These are phyloP conservation scores for Cephus cinctus DNA, from an alignment of 1,140 invertebrate genomes.

Conservation along the genomic window DNA sequence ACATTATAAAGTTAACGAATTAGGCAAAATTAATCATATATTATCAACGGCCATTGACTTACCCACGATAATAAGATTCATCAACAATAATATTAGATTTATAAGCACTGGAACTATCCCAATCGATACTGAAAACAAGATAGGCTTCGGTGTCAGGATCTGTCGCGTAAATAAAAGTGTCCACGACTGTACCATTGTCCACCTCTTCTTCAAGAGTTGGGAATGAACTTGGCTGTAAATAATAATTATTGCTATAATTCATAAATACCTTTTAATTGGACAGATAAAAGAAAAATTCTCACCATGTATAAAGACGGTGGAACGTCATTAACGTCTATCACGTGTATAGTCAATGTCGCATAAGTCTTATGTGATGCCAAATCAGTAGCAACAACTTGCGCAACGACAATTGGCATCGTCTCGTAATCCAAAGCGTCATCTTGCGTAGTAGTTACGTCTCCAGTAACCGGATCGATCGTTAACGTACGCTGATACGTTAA, in stretches of 20 bases:
- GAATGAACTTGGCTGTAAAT: conserved; percentile 42
- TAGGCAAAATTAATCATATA: too few relatives aligned
- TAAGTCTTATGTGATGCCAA: conserved; percentile 47
- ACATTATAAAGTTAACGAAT: conserved; percentile 18
- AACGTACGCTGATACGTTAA: conserved; percentile 50
- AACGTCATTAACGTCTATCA: conserved; percentile 61
- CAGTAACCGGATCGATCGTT: conserved; percentile 48
- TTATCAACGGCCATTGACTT: too few relatives aligned
- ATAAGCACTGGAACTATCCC: conserved; percentile 56
- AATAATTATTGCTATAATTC: neutral
- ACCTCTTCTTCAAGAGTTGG: conserved; percentile 58
- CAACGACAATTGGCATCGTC: conserved; percentile 54
- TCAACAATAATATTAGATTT: conserved; percentile 37
- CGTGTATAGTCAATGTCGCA: conserved; percentile 54
- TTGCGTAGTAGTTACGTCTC: conserved; percentile 49
- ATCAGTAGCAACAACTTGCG: conserved; percentile 52
- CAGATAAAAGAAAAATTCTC: conserved; percentile 16
- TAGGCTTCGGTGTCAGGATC: conserved; percentile 59
- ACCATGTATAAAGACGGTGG: conserved; percentile 55
- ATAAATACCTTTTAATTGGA: conserved; percentile 2
- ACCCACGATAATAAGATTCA: conserved; percentile 15
- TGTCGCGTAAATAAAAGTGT: conserved; percentile 47
- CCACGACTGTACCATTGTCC: conserved; percentile 42
- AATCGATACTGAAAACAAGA: conserved; percentile 57
- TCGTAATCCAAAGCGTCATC: conserved; percentile 61